These are phyloP conservation scores for Ichneumoninae sp. DNA, from an alignment of 2,888 invertebrate species.

Conservation along the genomic window DNA sequence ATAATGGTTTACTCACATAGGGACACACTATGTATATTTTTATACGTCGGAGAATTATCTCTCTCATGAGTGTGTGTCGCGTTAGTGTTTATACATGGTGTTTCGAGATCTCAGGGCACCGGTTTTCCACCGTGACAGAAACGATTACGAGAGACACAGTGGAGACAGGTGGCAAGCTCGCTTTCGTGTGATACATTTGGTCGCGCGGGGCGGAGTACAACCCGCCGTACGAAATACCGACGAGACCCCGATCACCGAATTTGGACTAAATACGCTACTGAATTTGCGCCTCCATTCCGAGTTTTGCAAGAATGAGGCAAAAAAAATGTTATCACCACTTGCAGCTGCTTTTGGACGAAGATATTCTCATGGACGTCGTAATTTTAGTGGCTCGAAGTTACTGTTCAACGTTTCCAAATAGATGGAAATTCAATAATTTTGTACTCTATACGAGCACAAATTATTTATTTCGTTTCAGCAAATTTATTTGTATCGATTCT, in stretches of 20 bases:
- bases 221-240: conserved; percentile 2
- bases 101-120: conserved; percentile 37
- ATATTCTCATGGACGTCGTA: conserved; percentile 2
- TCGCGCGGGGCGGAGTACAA: conserved; percentile 5
- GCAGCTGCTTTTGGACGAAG: neutral
- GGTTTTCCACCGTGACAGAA: conserved; percentile 35
- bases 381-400: neutral
- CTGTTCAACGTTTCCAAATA: neutral
- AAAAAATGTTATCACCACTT: conserved; percentile 36
- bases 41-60: neutral
- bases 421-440: neutral
- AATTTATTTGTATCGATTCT: neutral
- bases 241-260: conserved; percentile 33
- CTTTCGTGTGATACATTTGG: conserved; percentile 40
- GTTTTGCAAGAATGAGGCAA: conserved; percentile 30
- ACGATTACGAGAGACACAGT: conserved; percentile 34
- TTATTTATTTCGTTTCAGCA: neutral
- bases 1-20: conserved; percentile 13
- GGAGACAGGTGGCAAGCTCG: conserved; percentile 34
- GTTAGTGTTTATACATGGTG: neutral
- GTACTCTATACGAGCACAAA: neutral
- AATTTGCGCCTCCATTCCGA: conserved; percentile 38
- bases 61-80: neutral
- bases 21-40: neutral
- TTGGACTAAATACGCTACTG: conserved; percentile 21